Conservation (phyloP, 2,113 vertebrate genomes). For the Dascyllus trimaculatus region DNA sequence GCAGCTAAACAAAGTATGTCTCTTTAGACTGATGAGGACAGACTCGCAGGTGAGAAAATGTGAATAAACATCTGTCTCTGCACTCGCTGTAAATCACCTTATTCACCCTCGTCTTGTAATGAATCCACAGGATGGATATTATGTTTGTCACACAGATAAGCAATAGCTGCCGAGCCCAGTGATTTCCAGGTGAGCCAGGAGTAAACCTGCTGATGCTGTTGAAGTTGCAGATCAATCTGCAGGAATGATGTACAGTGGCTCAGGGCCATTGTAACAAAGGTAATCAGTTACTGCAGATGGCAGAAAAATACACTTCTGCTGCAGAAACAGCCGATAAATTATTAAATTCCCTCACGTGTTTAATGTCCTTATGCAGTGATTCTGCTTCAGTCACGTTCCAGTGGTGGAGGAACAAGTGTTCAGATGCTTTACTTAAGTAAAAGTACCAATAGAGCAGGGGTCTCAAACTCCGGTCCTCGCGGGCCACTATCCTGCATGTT, state of each 20-base stretch:
- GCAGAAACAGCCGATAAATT: conserved; percentile 27
- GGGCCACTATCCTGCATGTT: no score
- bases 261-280: conserved; percentile 30
- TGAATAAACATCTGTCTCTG: conserved; percentile 10
- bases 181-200: conserved; percentile 44
- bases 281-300: conserved; percentile 58
- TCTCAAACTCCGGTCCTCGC: no score
- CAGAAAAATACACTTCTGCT: conserved; percentile 10
- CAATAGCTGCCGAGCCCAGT: conserved; percentile 22
- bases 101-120: conserved; percentile 23
- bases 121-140: conserved; percentile 46
- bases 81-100: conserved; percentile 13
- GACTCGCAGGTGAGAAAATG: not conserved
- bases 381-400: not conserved
- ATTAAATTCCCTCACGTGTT: not conserved
- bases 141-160: conserved; percentile 52
- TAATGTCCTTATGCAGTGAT: not conserved
- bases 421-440: no score
- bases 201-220: conserved; percentile 64
- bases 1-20: not conserved
- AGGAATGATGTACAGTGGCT: conserved; percentile 47
- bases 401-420: no score
- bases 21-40: conserved; percentile 10
- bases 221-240: conserved; percentile 61
- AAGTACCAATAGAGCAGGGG: no score